Evolutionary conservation across 2,888 invertebrate genomes (phyloP).

Genomic region (Sminthurinus aureus): DNA sequence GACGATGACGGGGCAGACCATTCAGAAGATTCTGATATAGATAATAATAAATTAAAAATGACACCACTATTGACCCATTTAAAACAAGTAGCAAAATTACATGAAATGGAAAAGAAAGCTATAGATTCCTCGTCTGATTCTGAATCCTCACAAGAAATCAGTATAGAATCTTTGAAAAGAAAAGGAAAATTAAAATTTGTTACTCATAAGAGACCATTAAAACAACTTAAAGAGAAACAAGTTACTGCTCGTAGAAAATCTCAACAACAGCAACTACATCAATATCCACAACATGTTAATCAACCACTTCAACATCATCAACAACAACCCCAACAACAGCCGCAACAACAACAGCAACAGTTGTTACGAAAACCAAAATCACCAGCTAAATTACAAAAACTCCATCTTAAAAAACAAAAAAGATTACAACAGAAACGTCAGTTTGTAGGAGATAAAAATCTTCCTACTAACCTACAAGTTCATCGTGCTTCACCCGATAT

Average conservation of each 20-base stretch:
- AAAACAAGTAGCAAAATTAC: neutral
- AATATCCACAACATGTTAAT: neutral
- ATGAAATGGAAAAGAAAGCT: neutral
- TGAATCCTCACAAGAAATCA: slow-evolving; percentile 11
- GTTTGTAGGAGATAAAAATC: neutral
- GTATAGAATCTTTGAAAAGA: slow-evolving; percentile 3
- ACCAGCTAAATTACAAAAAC: neutral
- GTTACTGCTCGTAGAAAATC: neutral
- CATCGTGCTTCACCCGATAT: slow-evolving; percentile 20
- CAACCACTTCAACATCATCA: neutral
- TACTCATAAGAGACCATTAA: neutral
- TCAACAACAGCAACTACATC: neutral
- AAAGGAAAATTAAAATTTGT: slow-evolving; percentile 11
- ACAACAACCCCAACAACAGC: neutral
- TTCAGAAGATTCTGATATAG: neutral
- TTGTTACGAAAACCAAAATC: neutral
- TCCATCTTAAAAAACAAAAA: neutral
- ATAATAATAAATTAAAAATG: neutral
- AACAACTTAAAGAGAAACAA: slow-evolving; percentile 18
- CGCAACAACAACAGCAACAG: neutral
- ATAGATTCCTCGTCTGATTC: slow-evolving; percentile 14
- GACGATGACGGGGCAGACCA: neutral
- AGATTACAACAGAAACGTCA: neutral
- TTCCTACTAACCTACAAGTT: neutral
- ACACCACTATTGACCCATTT: neutral